phyloP scores from a whole-genome alignment of 30 jellyfish, hydroid and myxozoan genomes.

The Cassiopea andromeda region DNA sequence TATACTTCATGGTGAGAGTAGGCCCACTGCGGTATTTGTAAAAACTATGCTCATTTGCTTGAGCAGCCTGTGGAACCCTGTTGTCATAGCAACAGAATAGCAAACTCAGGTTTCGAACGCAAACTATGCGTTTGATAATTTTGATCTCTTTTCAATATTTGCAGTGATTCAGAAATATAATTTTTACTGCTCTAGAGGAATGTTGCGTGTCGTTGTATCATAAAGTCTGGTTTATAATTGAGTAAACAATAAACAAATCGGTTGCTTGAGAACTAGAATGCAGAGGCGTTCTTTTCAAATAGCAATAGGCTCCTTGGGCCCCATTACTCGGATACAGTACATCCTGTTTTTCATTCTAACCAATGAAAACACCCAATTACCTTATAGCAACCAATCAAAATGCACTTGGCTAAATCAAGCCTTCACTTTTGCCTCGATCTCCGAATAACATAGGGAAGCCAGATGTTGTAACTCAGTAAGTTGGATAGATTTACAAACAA shows the following conservation, averaged over 20 bases:
- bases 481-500: conserved; percentile 12
- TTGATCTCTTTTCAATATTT: too few relatives aligned
- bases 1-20: too few relatives aligned
- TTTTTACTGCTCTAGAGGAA: too few relatives aligned
- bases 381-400: background rate
- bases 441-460: conserved; percentile 47
- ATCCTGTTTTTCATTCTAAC: background rate
- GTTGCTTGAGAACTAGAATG: conserved; percentile 39
- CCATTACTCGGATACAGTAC: background rate
- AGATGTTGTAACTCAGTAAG: background rate
- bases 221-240: background rate
- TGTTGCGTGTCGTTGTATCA: background rate
- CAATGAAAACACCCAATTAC: conserved; percentile 7
- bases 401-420: conserved; percentile 6
- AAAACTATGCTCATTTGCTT: background rate
- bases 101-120: background rate
- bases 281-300: conserved; percentile 41
- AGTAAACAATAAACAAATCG: conserved; percentile 49
- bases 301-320: conserved; percentile 22
- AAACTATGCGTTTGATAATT: background rate
- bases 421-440: conserved; percentile 33
- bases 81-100: background rate
- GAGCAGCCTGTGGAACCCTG: conserved; percentile 5
- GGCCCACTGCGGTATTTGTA: background rate
- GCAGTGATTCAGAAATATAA: too few relatives aligned